Evolutionary conservation across 2,113 vertebrate species (phyloP), one percentile per base, ranked within the genome.

Genomic region (Zeus faber): DNA sequence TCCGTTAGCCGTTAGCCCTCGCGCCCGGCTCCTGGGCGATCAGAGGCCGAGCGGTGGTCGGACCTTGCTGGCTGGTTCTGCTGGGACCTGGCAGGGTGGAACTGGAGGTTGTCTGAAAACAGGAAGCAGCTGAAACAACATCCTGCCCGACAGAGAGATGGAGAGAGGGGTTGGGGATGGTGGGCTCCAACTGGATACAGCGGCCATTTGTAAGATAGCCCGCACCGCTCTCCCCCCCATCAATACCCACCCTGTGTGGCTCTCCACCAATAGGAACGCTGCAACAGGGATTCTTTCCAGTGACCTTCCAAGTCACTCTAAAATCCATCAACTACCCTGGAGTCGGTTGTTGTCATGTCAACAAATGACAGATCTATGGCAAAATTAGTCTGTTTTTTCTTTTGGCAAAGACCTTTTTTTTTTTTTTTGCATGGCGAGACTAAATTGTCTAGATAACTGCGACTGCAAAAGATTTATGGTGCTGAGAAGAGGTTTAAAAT

Each of bases 101-200:
- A 56, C 47, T 56, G 62, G 72, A 47, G 68, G 52, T 3, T n/a
- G 8, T n/a, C 26, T 4, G 35, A 81, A 85, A 87, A 87, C 85
- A 88, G 86, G 88, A 88, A 87, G 74, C 88, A 89, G 88, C 86
- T 88, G 85, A 65, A 74, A 74, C 76, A 88, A 88, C 88, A 89
- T 89, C 88, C 88, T 87, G 77, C 58, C 65, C 54, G 69, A 40
- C 61, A 35, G 10, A 35, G 10, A 54, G 54, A 43, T 60, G 72
- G 68, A 41, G 57, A 43, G 54, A 47, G 41, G 41, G 7, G 1
- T 44, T 13, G 11, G 33, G 31, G 31, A 13, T 8, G 31, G 31
- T n/a, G 5, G 29, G 26, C 4, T 29, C 17, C 14, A 16, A 33
- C 43, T 16, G 57, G n/a, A 16, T 58, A 60, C 63, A 58, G 17